Evolutionary conservation across 2,113 vertebrate genomes (phyloP).

Genomic region (Circaetus cinerascens): DNA sequence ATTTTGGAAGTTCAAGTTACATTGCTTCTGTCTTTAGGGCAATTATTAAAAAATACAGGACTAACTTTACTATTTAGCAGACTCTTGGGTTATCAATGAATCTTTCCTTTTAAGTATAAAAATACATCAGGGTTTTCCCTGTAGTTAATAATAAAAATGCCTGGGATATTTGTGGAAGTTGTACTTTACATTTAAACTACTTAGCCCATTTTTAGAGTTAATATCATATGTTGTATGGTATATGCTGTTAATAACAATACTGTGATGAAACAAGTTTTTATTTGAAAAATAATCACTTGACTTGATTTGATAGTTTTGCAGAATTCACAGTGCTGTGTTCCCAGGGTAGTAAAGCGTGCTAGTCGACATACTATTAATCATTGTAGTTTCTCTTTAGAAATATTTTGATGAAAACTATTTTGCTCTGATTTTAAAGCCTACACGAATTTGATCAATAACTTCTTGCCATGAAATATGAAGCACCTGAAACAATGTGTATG

Average conservation of each 20-base stretch:
- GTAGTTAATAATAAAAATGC: slow-evolving; percentile 20
- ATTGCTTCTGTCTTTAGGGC: background rate
- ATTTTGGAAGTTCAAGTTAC: background rate
- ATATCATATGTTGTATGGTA: background rate
- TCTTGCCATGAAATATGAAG: background rate
- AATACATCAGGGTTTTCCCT: background rate
- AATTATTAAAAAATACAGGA: background rate
- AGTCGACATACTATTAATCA: background rate
- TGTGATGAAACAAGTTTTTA: background rate
- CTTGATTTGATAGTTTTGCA: background rate
- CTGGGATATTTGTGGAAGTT: slow-evolving; percentile 26
- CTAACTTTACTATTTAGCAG: background rate
- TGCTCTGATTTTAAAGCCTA: background rate
- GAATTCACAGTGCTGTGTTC: slow-evolving; percentile 5
- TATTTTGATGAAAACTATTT: background rate
- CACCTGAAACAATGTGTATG: background rate
- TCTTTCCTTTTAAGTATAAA: background rate
- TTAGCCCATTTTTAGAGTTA: slow-evolving; percentile 25
- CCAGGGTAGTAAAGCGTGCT: background rate
- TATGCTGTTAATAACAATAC: slow-evolving; percentile 23
- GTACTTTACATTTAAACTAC: background rate
- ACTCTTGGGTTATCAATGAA: background rate
- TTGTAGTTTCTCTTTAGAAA: background rate
- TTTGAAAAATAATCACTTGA: background rate
- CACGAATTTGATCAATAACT: background rate